These are phyloP conservation scores for Drosophila multiciliata DNA, from an alignment of 2,888 invertebrate species.

Conservation along the genomic window DNA sequence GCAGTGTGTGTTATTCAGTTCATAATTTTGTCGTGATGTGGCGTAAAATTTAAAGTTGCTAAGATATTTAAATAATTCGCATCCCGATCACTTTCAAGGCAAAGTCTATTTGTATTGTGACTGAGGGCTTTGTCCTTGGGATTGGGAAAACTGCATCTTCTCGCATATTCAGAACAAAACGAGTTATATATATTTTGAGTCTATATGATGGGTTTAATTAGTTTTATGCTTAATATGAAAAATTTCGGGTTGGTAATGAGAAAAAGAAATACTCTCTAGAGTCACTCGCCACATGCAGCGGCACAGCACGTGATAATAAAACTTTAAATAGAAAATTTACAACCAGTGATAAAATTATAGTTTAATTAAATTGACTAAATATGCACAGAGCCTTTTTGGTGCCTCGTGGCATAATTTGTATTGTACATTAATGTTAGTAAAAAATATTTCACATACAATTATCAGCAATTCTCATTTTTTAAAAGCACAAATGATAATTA, in stretches of 20 bases:
- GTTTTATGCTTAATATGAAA: not conserved
- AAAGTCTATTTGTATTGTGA: rapidly evolving
- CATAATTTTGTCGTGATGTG: not conserved
- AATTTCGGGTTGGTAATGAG: constrained; percentile 14
- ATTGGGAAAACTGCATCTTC: constrained; percentile 6
- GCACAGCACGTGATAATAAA: rapidly evolving
- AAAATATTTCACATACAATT: not conserved
- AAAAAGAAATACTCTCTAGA: not conserved
- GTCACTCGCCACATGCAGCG: not conserved
- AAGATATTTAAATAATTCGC: not conserved
- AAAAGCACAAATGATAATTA: no score
- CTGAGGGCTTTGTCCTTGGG: constrained; percentile 28
- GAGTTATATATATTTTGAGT: constrained; percentile 2
- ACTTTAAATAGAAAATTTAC: not conserved
- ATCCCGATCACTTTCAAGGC: not conserved
- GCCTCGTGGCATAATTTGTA: not conserved
- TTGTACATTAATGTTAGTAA: not conserved
- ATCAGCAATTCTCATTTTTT: no score
- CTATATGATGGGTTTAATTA: rapidly evolving
- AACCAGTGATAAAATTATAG: not conserved
- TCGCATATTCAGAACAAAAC: constrained; percentile 5
- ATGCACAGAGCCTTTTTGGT: rapidly evolving
- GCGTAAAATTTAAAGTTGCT: not conserved
- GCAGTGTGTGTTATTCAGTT: not conserved
- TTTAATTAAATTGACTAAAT: rapidly evolving